phyloP scores from a whole-genome alignment of 2,888 invertebrate species.

The Helleia helle region DNA sequence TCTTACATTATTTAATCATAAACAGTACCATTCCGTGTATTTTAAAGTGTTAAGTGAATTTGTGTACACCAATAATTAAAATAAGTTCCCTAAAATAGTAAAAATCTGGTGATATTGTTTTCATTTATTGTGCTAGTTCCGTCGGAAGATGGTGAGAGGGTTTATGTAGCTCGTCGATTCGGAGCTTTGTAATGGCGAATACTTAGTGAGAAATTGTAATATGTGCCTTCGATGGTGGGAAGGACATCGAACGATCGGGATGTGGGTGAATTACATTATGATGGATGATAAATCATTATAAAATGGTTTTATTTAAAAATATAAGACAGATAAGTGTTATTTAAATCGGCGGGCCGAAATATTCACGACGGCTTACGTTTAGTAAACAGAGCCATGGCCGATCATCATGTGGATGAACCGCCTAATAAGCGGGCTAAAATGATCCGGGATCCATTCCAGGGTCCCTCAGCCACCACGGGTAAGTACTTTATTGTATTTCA shows the following conservation, averaged over 20 bases:
- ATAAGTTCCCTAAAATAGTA: conserved; percentile 62
- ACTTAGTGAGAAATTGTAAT: conserved; percentile 80
- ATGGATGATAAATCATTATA: conserved; percentile 70
- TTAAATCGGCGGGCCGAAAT: conserved; percentile 75
- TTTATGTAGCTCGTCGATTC: conserved; percentile 79
- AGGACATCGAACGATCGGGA: conserved; percentile 80
- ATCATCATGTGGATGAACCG: conserved; percentile 95
- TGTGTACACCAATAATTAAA: conserved; percentile 57
- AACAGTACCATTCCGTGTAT: conserved; percentile 74
- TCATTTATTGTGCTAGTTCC: conserved; percentile 82
- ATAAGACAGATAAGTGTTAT: conserved; percentile 71
- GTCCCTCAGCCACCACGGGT: conserved; percentile 87
- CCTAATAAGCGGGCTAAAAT: conserved; percentile 97
- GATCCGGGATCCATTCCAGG: conserved; percentile 87
- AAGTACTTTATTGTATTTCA: conserved; percentile 65
- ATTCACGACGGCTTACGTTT: conserved; percentile 78
- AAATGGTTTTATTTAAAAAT: conserved; percentile 70
- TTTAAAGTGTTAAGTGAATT: conserved; percentile 75
- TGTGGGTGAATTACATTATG: conserved; percentile 76
- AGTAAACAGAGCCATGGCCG: conserved; percentile 90
- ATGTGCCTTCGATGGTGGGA: conserved; percentile 85
- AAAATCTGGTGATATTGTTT: conserved; percentile 77
- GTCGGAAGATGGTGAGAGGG: conserved; percentile 84
- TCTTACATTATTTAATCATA: conserved; percentile 73
- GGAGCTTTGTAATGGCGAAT: conserved; percentile 86